Evolutionary conservation across 1,140 invertebrate species (phyloP).

Genomic region (Drosophila ohnishii): DNA sequence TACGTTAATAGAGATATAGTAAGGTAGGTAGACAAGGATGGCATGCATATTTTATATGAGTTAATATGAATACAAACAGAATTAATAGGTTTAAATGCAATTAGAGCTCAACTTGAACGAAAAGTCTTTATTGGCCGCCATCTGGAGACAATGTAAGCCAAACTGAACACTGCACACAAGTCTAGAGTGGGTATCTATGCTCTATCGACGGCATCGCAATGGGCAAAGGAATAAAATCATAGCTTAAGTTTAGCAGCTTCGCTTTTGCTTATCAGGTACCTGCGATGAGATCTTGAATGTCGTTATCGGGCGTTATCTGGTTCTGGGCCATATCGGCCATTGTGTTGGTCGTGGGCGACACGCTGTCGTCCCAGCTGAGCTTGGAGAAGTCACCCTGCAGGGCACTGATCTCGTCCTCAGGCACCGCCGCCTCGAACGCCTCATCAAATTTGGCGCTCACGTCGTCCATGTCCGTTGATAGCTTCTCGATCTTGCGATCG

Average conservation of each 20-base stretch:
- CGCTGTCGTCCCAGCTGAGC: constrained; percentile 83
- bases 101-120: constrained; percentile 83
- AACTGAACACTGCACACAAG: constrained; percentile 24
- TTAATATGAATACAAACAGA: constrained; percentile 43
- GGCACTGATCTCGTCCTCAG: constrained; percentile 78
- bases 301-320: constrained; percentile 81
- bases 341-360: constrained; percentile 80
- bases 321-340: constrained; percentile 79
- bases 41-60: constrained; percentile 46
- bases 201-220: constrained; percentile 47
- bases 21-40: constrained; percentile 36
- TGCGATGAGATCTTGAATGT: constrained; percentile 80
- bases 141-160: constrained; percentile 39
- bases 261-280: constrained; percentile 60
- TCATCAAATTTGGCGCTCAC: constrained; percentile 71
- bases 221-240: constrained; percentile 44
- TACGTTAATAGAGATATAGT: constrained; percentile 50
- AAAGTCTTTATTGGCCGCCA: constrained; percentile 66
- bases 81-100: constrained; percentile 71
- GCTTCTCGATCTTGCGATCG: constrained; percentile 85
- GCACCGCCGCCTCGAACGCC: constrained; percentile 66
- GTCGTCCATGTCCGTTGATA: constrained; percentile 84
- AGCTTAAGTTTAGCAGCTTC: constrained; percentile 9
- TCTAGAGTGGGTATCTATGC: constrained; percentile 33
- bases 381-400: constrained; percentile 82